Base-by-base conservation (phyloP, 2,113 vertebrate species). In the Calidris pygmaea region DNA sequence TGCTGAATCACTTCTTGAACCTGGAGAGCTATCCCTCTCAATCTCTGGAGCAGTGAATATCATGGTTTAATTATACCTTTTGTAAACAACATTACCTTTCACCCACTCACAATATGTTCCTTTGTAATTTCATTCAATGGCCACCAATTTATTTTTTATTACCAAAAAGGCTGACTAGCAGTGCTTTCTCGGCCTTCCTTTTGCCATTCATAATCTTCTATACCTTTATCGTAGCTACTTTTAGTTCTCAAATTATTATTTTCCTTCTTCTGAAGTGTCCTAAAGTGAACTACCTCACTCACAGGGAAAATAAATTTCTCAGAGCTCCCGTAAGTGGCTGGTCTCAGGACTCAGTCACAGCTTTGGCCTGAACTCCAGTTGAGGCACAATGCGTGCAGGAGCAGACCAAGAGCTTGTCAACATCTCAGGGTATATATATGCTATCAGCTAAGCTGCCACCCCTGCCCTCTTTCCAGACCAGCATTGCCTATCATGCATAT, bases 1-100 rank as follows among this genome's bases (percentile, higher is more conserved):
- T 77, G 74, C 81, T 93, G 91, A 95, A 91, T 81, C 59, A 66
- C 77, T 90, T 90, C 72, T 91, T 71, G 67, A 95, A 89, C 79
- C 87, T 81, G 62, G 39, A 50, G 47, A 89, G 26, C 23, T 59
- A 75, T 93, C 48, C 48, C 62, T 87, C 85, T 95, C 82, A 72
- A 48, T 93, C 70, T 56, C 78, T 88, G 71, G n/a, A 75, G 56
- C 48, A 70, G 53, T 47, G 87, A 92, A 81, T 94, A 96, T 65
- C 67, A 71, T 66, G 32, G 53, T 65, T 95, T 91, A 96, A 93
- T 96, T 95, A 89, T 53, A 66, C 37, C 26, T 87, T 95, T 80
- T 86, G 50, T 85, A 89, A 96, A 96, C 77, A 87, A 47, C 56
- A 79, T 82, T 27, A 41, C 58, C n/a, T 90, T 92, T 87, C 63